Conservation (phyloP, 2,888 invertebrate genomes). For the Barypeithes pellucidus region DNA sequence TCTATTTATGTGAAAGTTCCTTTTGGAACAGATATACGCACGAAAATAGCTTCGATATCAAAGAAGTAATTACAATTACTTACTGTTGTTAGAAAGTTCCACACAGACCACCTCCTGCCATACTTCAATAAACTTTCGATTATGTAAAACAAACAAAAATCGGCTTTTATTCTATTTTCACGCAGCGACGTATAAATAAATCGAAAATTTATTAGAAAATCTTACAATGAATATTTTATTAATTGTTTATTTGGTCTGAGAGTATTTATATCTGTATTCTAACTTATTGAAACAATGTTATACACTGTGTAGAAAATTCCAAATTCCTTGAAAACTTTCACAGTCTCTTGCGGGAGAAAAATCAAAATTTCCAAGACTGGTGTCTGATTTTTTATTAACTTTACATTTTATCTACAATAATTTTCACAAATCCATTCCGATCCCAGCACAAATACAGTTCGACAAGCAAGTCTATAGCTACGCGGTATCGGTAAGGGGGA, state of each 20-base stretch:
- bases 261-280: conserved; percentile 5
- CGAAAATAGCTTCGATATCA: neutral
- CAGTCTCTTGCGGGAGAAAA: no score
- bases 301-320: neutral
- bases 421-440: no score
- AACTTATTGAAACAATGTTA: neutral
- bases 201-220: conserved; percentile 15
- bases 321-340: neutral
- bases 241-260: conserved; percentile 2
- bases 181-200: conserved; percentile 10
- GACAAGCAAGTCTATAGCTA: no score
- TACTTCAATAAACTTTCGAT: conserved; percentile 7
- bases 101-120: neutral
- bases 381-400: no score
- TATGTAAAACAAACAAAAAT: conserved; percentile 25
- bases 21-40: no score
- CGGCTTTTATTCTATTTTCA: conserved; percentile 16
- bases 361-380: no score
- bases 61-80: neutral
- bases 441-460: no score
- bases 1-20: no score
- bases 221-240: conserved; percentile 19
- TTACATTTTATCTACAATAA: no score
- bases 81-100: conserved; percentile 4
- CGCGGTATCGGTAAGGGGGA: no score